Percentiles rank a stretch among this genome's conserved stretches.
phyloP scores from a whole-genome alignment of 1,140 invertebrate species.

The Stegodyphus dumicola region DNA sequence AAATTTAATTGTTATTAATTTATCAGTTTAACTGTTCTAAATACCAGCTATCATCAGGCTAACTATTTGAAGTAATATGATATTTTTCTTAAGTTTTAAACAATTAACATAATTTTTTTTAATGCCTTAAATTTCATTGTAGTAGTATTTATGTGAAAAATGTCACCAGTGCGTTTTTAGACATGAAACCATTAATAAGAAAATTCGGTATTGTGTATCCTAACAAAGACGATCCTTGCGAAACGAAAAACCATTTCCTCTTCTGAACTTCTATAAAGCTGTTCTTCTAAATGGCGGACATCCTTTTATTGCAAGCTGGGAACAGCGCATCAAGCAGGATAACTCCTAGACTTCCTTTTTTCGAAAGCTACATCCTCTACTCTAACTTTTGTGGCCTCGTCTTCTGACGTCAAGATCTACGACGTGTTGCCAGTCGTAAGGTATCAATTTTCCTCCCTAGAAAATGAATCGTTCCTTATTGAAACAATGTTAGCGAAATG shows the following conservation, averaged over 20 bases:
- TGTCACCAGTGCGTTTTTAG: background rate
- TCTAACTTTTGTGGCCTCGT: background rate
- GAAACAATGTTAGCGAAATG: too few relatives aligned
- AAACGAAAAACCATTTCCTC: background rate
- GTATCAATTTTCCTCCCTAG: too few relatives aligned
- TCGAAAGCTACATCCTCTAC: constrained; percentile 5
- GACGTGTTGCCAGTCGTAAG: background rate
- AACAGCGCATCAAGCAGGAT: background rate
- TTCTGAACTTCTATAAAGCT: background rate
- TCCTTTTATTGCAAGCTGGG: constrained; percentile 3
- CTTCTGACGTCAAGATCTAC: constrained; percentile 2
- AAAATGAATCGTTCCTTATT: too few relatives aligned
- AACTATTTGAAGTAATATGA: too few relatives aligned
- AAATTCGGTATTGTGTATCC: background rate
- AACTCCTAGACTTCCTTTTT: constrained; percentile 18
- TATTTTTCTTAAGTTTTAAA: too few relatives aligned
- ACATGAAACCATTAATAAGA: background rate
- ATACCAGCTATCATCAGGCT: too few relatives aligned
- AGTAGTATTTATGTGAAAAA: background rate
- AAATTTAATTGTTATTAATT: too few relatives aligned
- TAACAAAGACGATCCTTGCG: background rate
- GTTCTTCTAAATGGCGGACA: constrained; percentile 18
- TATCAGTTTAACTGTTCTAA: too few relatives aligned
- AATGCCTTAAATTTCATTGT: too few relatives aligned
- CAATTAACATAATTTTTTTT: too few relatives aligned